Evolutionary conservation across 2,888 invertebrate species (phyloP).

Genomic region (Napeogenes inachia): DNA sequence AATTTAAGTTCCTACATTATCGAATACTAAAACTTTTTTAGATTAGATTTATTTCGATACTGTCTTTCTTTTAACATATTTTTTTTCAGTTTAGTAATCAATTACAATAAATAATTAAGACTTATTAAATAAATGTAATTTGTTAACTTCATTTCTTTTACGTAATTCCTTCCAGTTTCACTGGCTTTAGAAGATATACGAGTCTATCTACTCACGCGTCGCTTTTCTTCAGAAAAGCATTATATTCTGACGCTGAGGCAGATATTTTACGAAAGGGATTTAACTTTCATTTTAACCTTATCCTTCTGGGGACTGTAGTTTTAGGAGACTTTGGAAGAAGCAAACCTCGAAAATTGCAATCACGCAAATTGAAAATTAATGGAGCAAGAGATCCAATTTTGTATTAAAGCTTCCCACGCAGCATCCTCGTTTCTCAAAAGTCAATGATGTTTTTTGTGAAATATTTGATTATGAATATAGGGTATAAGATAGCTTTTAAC

Average conservation of each 20-base stretch:
- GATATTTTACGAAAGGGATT: slow-evolving; percentile 31
- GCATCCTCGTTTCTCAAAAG: slow-evolving; percentile 30
- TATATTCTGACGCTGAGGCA: slow-evolving; percentile 2
- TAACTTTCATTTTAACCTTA: slow-evolving; percentile 61
- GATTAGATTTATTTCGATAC: too few relatives aligned
- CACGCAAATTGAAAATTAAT: slow-evolving; percentile 77
- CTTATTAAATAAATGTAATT: too few relatives aligned
- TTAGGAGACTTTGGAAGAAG: slow-evolving; percentile 63
- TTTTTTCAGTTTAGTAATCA: background rate
- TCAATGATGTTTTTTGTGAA: slow-evolving; percentile 28
- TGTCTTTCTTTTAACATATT: too few relatives aligned
- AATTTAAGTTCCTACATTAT: too few relatives aligned
- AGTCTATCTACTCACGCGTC: too few relatives aligned
- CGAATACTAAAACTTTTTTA: too few relatives aligned
- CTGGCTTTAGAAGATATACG: too few relatives aligned
- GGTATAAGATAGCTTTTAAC: too few relatives aligned
- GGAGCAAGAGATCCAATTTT: slow-evolving; percentile 75
- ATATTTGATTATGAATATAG: background rate
- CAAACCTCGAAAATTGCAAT: slow-evolving; percentile 76
- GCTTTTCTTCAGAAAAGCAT: background rate
- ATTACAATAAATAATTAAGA: background rate
- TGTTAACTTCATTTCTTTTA: too few relatives aligned
- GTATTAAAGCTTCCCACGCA: slow-evolving; percentile 66
- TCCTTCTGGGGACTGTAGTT: slow-evolving; percentile 52
- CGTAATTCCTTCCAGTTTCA: too few relatives aligned